Conservation (phyloP, 2,888 invertebrate species). For the Pemphredon lugubris region DNA sequence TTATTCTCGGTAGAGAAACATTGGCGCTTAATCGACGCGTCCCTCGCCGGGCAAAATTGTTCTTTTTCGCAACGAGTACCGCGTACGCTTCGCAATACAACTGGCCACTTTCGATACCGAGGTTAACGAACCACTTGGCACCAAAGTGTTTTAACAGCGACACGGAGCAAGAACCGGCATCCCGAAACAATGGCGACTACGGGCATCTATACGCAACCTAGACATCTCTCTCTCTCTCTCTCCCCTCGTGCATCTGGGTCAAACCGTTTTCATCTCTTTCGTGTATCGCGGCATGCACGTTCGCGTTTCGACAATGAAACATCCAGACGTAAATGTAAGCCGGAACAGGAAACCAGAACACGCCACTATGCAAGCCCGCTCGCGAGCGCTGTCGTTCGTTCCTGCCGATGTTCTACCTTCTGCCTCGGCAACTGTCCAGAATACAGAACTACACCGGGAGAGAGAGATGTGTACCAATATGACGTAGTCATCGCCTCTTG, state of each 20-base stretch:
- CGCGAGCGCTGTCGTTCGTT: too few species aligned
- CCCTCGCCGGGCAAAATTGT: too few species aligned
- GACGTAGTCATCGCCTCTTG: neutral
- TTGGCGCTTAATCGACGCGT: too few species aligned
- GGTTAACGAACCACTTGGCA: neutral
- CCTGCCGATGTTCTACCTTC: too few species aligned
- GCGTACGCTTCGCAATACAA: neutral
- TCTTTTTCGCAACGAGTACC: too few species aligned
- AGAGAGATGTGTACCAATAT: slow-evolving; percentile 10
- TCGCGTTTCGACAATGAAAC: slow-evolving; percentile 70
- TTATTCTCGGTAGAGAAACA: too few species aligned
- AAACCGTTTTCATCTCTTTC: slow-evolving; percentile 65
- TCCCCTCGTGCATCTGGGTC: slow-evolving; percentile 60
- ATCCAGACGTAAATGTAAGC: slow-evolving; percentile 71
- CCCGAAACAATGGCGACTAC: neutral
- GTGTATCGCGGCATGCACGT: slow-evolving; percentile 59
- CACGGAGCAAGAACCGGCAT: slow-evolving; percentile 2
- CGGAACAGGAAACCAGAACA: slow-evolving; percentile 71
- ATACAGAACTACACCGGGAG: slow-evolving; percentile 55
- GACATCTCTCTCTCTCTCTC: slow-evolving; percentile 4
- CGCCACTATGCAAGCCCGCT: slow-evolving; percentile 43
- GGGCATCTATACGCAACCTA: slow-evolving; percentile 11
- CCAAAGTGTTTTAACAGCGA: neutral
- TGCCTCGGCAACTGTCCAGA: slow-evolving; percentile 67
- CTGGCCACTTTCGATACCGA: neutral